A percentile compares a stretch with the other conserved stretches of the same genome.
Conservation (phyloP, 1,140 invertebrate genomes). For the Drosophila biarmipes region DNA sequence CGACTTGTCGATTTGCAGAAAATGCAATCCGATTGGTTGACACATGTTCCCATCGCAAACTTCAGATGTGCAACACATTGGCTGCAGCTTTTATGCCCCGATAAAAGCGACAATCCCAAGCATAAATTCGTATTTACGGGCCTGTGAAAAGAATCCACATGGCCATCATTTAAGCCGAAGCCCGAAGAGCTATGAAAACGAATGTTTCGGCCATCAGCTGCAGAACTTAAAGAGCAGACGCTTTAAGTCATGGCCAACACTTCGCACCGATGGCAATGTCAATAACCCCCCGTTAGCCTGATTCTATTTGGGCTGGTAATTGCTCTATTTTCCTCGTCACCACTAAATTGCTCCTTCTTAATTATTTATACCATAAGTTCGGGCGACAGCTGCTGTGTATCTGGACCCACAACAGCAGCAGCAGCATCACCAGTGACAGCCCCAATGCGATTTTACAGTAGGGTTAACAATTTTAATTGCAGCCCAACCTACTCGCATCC, state of each 20-base stretch:
- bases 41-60: conserved; percentile 48
- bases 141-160: background rate
- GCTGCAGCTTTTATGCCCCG: conserved; percentile 11
- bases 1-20: conserved; percentile 52
- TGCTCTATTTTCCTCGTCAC: conserved; percentile 43
- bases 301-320: conserved; percentile 35
- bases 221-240: conserved; percentile 48
- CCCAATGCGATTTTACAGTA: conserved; percentile 70
- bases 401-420: conserved; percentile 4
- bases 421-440: conserved; percentile 39
- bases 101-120: conserved; percentile 4
- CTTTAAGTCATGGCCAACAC: conserved; percentile 23
- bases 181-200: too few species aligned
- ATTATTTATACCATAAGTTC: conserved; percentile 65
- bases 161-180: background rate
- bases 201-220: conserved; percentile 63
- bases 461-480: conserved; percentile 76
- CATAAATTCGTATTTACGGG: conserved; percentile 1
- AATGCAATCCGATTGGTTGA: conserved; percentile 45
- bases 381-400: conserved; percentile 28
- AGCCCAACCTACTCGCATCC: conserved; percentile 40
- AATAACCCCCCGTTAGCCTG: conserved; percentile 66
- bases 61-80: conserved; percentile 6
- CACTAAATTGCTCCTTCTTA: conserved; percentile 52
- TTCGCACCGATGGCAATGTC: conserved; percentile 35